Evolutionary conservation across 2,797 vertebrate genomes (phyloP), one percentile per base, ranked within the genome.

Genomic region (Pitangus sulphuratus): DNA sequence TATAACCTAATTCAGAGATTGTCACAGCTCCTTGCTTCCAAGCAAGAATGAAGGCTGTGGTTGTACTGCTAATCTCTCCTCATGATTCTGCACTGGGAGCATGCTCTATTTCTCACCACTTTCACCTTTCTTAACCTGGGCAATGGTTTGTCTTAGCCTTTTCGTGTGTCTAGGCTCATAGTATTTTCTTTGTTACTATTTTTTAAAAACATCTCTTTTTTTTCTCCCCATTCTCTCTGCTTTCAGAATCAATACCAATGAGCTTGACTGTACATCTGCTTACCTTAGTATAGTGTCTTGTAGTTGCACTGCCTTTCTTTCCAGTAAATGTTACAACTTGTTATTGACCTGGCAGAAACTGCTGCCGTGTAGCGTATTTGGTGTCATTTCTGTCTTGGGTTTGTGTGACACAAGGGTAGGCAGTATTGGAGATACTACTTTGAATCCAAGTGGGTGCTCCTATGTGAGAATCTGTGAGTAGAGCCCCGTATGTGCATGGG

Each of bases 401-500:
- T 70, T 69, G 11, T 76, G 20, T 47, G 25, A 61, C 35, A 51
- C 40, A 78, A 75, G 6, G 11, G 4, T 75, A 4, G 25, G 18
- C 22, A 53, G 17, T 37, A 5, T 2, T 53, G 40, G 50, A 60
- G 30, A 48, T 42, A 22, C 57, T 66, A 8, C 47, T 83, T 54
- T 88, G 25, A 50, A 47, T 78, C 31, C 40, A 35, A 8, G 37
- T 25, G 25, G 24, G 11, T 1, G 0, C 1, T 81, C 4, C 5
- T 48, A 13, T 45, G 11, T 62, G 51, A 66, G 47, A 22, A 93
- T 17, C 24, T 80, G 31, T 51, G 48, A 28, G 9, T 16, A 28
- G 26, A 60, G 12, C 17, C 35, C 24, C 35, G 1, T 56, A 4
- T 11, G 48, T 39, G 40, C 50, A 33, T 75, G 16, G 45, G 12